Base-by-base conservation (phyloP, 2,113 vertebrate species). In the Xyliphius kryptos region DNA sequence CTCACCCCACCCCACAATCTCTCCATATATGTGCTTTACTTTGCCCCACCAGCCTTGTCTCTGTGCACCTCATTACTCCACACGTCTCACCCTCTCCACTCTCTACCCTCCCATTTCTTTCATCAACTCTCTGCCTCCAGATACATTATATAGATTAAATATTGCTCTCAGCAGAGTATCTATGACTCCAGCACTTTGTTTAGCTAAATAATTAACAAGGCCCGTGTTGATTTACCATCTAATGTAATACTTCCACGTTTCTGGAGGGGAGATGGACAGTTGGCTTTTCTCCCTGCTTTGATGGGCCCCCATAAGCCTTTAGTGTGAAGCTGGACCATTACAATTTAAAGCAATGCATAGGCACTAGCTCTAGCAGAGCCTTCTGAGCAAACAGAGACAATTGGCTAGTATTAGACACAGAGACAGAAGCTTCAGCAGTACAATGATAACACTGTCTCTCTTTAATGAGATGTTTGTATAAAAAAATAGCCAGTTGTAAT, bases 161-260 rank as follows among this genome's bases (percentile, higher is more conserved):
- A 79, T 78, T 58, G 74, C 72, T 40, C 67, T 67, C 73, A 74
- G 68, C 67, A 44, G 74, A 81, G 71, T 67, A 69, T 74, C 67
- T 79, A 67, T 74, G 76, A 78, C 74, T 77, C 67, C 76, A 80
- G 73, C 77, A 81, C 80, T 81, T 82, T 82, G 76, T 77, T 78
- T 82, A 69, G 63, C 68, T 82, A 74, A 82, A 82, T 82, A 82
- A 82, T 82, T 80, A 80, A 82, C 79, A 74, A 78, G 79, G 47
- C 63, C 43, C 26, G 67, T 74, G 76, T 77, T 76, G 74, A 79
- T 79, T 79, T 79, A 79, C 73, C 73, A 66, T 78, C 70, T 77
- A 78, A 79, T 72, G 79, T 75, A 71, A 77, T 77, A 77, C 73
- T 75, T 69, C 74, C 75, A 72, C 76, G 74, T 72, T 76, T 72